phyloP scores from a whole-genome alignment of 2,888 invertebrate species.

The Quadriops clusia region DNA sequence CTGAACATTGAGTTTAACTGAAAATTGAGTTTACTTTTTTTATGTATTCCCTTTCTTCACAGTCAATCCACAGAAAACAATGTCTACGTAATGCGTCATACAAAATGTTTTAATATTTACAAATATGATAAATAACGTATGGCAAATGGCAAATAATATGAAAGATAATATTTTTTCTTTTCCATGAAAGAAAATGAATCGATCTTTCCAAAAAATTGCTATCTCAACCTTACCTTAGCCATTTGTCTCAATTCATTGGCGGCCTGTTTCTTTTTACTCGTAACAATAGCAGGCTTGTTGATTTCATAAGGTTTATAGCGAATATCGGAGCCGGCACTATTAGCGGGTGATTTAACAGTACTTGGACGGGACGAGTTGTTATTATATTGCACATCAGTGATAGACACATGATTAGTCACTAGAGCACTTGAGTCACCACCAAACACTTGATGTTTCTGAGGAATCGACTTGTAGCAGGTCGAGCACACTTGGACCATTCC shows the following conservation, averaged over 20 bases:
- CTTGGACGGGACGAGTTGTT: slow-evolving; percentile 36
- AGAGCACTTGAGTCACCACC: slow-evolving; percentile 33
- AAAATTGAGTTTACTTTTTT: too few species aligned
- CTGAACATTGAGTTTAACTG: too few species aligned
- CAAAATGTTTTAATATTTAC: too few species aligned
- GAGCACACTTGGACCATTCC: slow-evolving; percentile 57
- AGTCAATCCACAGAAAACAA: too few species aligned
- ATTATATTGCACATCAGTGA: slow-evolving; percentile 32
- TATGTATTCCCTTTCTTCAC: too few species aligned
- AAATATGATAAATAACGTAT: too few species aligned
- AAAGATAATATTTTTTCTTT: too few species aligned
- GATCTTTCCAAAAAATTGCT: too few species aligned
- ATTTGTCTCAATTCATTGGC: slow-evolving; percentile 28
- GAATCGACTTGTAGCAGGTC: slow-evolving; percentile 73
- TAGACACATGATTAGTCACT: slow-evolving; percentile 31
- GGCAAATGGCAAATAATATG: too few species aligned
- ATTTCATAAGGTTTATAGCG: slow-evolving; percentile 49
- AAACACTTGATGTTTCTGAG: slow-evolving; percentile 63
- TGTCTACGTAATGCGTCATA: too few species aligned
- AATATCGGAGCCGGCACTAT: slow-evolving; percentile 43
- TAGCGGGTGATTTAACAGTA: slow-evolving; percentile 43
- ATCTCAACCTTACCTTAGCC: slow-evolving; percentile 27
- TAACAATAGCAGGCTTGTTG: slow-evolving; percentile 35
- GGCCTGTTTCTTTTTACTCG: slow-evolving; percentile 38
- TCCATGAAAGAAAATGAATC: too few species aligned